Evolutionary conservation across 2,113 vertebrate genomes (phyloP), one percentile per base, ranked within the genome.

Genomic region (Oxygymnocypris stewartii): DNA sequence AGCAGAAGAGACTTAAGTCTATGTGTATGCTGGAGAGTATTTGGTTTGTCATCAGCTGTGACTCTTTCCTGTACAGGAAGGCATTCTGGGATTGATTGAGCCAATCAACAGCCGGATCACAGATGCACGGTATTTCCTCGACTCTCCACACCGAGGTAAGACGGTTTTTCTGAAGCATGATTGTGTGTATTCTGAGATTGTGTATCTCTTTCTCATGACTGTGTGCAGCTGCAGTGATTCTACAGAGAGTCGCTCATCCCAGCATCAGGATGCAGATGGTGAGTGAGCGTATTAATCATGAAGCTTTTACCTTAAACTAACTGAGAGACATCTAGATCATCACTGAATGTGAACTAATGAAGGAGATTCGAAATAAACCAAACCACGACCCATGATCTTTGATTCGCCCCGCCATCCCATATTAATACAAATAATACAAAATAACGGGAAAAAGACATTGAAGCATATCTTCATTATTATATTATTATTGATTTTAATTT

Each of bases 231-330:
- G 96, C 95, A 86, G 93, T 91, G 57, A 97, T 99, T 82, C 91
- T 99, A 91, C 92, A 96, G 91, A 97, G 96, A 89, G 96, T 97
- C 7, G 95, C 95, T 31, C 94, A 92, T 76, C 93, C 96, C n/a
- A 99, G 96, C 87, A 94, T 99, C 90, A 96, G 95, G 90, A 92
- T 99, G 85, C 97, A 99, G 82, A 95, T 99, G 97, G 97, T 97
- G 86, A 92, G 96, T 91, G 20, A n/a, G n/a, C n/a, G n/a, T n/a
- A n/a, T n/a, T n/a, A n/a, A n/a, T n/a, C 2, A 73, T 42, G 37
- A 20, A 23, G 20, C 37, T 73, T n/a, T 6, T 23, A 7, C 18
- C 54, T 57, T 20, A 20, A 57, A 20, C 7, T 57, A 57, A 20
- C 2, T 20, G 6, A 57, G 14, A 54, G 18, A 20, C 54, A 57